These are phyloP conservation scores for Tautogolabrus adspersus DNA, from an alignment of 2,113 vertebrate genomes.

Conservation along the genomic window DNA sequence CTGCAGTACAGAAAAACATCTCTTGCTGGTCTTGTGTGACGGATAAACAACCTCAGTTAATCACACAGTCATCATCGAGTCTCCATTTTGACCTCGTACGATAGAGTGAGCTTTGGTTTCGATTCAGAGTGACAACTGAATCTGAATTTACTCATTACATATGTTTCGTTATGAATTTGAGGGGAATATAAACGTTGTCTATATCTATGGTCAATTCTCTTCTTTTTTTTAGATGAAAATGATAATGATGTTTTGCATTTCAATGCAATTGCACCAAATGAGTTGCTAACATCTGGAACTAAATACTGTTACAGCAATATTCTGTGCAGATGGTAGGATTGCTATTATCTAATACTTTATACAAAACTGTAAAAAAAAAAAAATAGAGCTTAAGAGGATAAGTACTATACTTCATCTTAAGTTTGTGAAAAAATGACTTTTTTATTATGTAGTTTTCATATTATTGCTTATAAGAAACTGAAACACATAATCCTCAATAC, in stretches of 20 bases:
- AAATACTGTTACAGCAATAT: conserved; percentile 6
- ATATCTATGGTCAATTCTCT: background rate
- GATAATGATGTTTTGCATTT: conserved; percentile 1
- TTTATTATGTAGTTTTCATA: background rate
- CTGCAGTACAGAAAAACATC: conserved; percentile 32
- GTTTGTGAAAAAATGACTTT: too few species aligned
- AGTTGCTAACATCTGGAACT: conserved; percentile 27
- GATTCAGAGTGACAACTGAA: background rate
- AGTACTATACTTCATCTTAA: background rate
- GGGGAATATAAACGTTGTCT: background rate
- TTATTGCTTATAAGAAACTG: background rate
- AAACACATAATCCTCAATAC: too few species aligned
- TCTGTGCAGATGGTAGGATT: conserved; percentile 14
- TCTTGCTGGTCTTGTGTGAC: conserved; percentile 47
- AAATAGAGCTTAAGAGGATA: too few species aligned
- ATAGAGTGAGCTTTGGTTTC: conserved; percentile 6
- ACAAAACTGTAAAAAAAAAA: background rate
- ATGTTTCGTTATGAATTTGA: background rate
- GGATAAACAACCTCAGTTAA: conserved; percentile 35
- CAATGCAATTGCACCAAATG: background rate
- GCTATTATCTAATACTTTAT: background rate
- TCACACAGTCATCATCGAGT: conserved; percentile 23
- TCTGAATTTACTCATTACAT: background rate
- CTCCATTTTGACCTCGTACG: conserved; percentile 24
- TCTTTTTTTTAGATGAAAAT: background rate